phyloP scores from a whole-genome alignment of 2,888 invertebrate genomes.

The Alloplasta piceator region DNA sequence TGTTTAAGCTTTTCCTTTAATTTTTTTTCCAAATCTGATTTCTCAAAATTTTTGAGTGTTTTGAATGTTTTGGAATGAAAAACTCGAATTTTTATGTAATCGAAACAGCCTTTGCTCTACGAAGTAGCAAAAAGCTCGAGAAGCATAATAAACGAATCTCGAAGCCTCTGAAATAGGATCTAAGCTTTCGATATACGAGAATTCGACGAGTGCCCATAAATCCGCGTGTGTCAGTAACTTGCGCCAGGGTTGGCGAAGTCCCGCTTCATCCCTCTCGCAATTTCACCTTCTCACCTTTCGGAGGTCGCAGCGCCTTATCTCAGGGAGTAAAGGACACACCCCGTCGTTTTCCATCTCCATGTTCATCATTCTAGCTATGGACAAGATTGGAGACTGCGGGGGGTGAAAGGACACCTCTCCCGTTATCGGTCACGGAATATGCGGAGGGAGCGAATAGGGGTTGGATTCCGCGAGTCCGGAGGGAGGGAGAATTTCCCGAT shows the following conservation, averaged over 20 bases:
- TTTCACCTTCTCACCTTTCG: constrained; percentile 19
- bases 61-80: too few relatives aligned
- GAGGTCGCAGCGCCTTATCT: constrained; percentile 50
- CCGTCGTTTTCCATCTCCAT: constrained; percentile 44
- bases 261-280: neutral
- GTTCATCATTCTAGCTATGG: constrained; percentile 12
- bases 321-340: constrained; percentile 56
- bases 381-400: constrained; percentile 1
- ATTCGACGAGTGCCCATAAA: too few relatives aligned
- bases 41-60: too few relatives aligned
- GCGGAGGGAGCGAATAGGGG: constrained; percentile 34
- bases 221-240: too few relatives aligned
- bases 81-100: too few relatives aligned
- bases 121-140: too few relatives aligned
- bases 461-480: constrained; percentile 42
- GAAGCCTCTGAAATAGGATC: too few relatives aligned
- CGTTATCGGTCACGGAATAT: neutral
- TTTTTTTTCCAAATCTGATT: too few relatives aligned
- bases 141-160: too few relatives aligned
- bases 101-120: too few relatives aligned
- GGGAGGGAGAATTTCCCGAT: constrained; percentile 59
- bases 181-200: too few relatives aligned
- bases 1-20: neutral
- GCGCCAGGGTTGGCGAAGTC: too few relatives aligned
- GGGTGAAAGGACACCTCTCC: constrained; percentile 11